These are phyloP conservation scores for Hetaerina americana DNA, from an alignment of 1,140 invertebrate genomes.

Conservation along the genomic window DNA sequence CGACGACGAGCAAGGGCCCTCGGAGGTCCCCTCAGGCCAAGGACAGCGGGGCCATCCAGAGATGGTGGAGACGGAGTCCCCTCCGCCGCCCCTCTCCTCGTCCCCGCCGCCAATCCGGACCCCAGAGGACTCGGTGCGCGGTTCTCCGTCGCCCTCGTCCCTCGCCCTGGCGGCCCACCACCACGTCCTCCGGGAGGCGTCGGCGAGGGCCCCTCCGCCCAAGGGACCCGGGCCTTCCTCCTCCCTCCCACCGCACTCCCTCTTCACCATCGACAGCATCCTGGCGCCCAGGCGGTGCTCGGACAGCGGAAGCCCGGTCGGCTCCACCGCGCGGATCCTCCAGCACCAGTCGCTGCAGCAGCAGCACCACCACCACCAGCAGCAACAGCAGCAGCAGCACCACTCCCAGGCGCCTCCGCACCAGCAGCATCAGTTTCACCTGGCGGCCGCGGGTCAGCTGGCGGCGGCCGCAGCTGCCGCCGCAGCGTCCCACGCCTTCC, in stretches of 20 bases:
- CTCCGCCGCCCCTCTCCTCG: background rate
- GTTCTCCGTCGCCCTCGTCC: background rate
- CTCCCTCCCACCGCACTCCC: conserved; percentile 41
- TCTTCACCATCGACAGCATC: conserved; percentile 71
- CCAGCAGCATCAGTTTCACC: background rate
- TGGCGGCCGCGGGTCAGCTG: no score
- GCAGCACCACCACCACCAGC: conserved; percentile 23
- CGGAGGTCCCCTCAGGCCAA: no score
- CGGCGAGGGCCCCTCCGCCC: background rate
- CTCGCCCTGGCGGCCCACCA: background rate
- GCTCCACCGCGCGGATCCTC: conserved; percentile 11
- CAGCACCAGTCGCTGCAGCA: background rate
- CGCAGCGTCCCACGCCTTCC: conserved; percentile 36
- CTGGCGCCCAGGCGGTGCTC: conserved; percentile 37
- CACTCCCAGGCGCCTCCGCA: conserved; percentile 32
- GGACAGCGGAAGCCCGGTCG: conserved; percentile 7
- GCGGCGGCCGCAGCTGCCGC: conserved; percentile 39
- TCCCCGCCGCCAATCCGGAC: background rate
- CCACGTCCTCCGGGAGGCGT: background rate
- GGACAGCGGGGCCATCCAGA: no score
- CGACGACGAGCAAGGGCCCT: no score
- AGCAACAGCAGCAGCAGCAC: conserved; percentile 37
- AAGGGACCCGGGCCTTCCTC: conserved; percentile 26
- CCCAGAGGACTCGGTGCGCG: background rate
- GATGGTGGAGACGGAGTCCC: no score